Base-by-base conservation (phyloP, 2,888 invertebrate genomes). In the Sthenelais limicola region DNA sequence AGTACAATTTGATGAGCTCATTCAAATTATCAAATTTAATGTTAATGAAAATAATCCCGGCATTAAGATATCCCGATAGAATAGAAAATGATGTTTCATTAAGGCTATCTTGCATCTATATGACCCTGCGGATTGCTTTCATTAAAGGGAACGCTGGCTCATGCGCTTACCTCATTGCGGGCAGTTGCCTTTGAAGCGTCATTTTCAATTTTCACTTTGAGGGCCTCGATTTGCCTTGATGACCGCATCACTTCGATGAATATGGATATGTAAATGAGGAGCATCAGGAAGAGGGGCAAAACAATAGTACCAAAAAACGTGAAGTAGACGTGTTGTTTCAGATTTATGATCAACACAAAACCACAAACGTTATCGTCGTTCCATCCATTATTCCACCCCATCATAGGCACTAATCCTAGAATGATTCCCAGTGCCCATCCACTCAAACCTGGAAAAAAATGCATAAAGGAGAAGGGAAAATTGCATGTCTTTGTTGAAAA, bases 251-350 rank as follows among this genome's bases (percentile, higher is more conserved):
- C 81, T 30, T 81, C 81, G 49, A 76, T 69, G 54, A 83, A 84
- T 33, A 85, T 85, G 75, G 83, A 83, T 9, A 78, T 74, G 68
- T 85, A 85, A 28, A 85, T 80, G 21, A 78, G 71, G 15, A 83
- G 76, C 75, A 85, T 83, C 47, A 84, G 76, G 12, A 83, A 49
- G 47, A 85, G 75, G 4, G 84, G 83, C n/a, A 79, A 66, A 0
- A 85, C 38, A 30, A 82, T 79, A 74, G 82, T 82, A 15, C 82
- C 83, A 68, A 85, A 83, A 74, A 85, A 85, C 74, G 82, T 82
- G 69, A 85, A 83, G 77, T 84, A 85, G 32, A 85, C 84, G 77
- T 83, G 82, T 76, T 85, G 85, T n/a, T 81, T 75, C 78, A 85
- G 80, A 68, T 83, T 82, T 68, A 85, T 83, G 12, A 85, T 83